phyloP scores from a whole-genome alignment of 2,113 vertebrate species.

The Crotalus horridus region DNA sequence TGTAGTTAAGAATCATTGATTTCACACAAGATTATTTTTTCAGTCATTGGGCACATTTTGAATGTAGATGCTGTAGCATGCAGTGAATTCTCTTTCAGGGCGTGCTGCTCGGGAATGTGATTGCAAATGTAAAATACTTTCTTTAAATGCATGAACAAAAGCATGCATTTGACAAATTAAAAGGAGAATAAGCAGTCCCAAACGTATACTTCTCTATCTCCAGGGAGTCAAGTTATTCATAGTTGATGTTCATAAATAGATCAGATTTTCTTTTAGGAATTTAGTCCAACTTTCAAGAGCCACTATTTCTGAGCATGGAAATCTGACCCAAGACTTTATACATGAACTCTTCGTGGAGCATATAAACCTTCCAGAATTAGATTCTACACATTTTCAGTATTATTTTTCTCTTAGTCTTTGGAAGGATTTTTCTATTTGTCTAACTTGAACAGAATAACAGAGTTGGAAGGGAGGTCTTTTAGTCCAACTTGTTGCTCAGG shows the following conservation, averaged over 20 bases:
- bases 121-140: not conserved
- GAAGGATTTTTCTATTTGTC: not conserved
- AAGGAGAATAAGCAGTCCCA: not conserved
- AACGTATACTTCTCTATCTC: not conserved
- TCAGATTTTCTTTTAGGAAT: not conserved
- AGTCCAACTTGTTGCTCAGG: no score
- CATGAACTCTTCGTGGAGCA: not conserved
- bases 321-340: constrained; percentile 3
- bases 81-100: not conserved
- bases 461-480: no score
- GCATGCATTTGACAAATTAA: not conserved
- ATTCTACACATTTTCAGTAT: not conserved
- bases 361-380: constrained; percentile 26
- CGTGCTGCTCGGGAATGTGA: not conserved
- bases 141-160: not conserved
- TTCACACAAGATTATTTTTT: not conserved
- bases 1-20: not conserved
- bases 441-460: no score
- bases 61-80: not conserved
- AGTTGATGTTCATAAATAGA: not conserved
- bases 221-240: not conserved
- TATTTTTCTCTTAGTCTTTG: not conserved
- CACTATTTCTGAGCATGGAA: constrained; percentile 13
- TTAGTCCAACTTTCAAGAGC: not conserved
- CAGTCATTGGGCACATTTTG: not conserved